These are phyloP conservation scores for Isaurus tuberculatus DNA, from an alignment of 92 coral and sea anemone species.

Conservation along the genomic window DNA sequence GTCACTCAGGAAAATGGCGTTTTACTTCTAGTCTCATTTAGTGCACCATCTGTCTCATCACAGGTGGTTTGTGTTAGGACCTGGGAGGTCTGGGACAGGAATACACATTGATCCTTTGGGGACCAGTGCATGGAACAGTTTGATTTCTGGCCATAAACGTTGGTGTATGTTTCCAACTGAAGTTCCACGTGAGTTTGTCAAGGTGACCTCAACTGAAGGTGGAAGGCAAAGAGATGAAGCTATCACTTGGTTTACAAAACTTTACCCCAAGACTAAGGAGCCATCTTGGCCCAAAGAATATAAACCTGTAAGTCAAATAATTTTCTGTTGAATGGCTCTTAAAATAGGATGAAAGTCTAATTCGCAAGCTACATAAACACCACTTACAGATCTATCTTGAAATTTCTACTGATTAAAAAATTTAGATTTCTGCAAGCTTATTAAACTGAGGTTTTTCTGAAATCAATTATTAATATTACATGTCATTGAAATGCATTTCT, in stretches of 20 bases:
- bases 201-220: conserved; percentile 83
- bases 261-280: conserved; percentile 84
- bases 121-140: conserved; percentile 99
- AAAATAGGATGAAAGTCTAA: too few species aligned
- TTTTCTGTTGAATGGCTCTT: too few species aligned
- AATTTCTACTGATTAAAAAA: too few species aligned
- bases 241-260: conserved; percentile 86
- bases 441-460: too few species aligned
- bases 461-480: too few species aligned
- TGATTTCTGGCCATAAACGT: conserved; percentile 93
- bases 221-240: conserved; percentile 97
- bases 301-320: conserved; percentile 77
- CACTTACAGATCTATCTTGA: too few species aligned
- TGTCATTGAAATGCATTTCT: too few species aligned
- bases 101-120: conserved; percentile 99
- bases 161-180: conserved; percentile 98
- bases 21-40: not conserved
- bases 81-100: conserved; percentile 98
- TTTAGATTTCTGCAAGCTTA: too few species aligned
- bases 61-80: conserved; percentile 99
- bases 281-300: conserved; percentile 98
- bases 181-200: conserved; percentile 86
- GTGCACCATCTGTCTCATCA: not conserved
- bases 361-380: too few species aligned
- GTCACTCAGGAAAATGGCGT: too few species aligned